A percentile compares a stretch with the other conserved stretches of the same genome.
These are phyloP conservation scores for Scolopax mira DNA, from an alignment of 2,113 vertebrate species.

Conservation along the genomic window DNA sequence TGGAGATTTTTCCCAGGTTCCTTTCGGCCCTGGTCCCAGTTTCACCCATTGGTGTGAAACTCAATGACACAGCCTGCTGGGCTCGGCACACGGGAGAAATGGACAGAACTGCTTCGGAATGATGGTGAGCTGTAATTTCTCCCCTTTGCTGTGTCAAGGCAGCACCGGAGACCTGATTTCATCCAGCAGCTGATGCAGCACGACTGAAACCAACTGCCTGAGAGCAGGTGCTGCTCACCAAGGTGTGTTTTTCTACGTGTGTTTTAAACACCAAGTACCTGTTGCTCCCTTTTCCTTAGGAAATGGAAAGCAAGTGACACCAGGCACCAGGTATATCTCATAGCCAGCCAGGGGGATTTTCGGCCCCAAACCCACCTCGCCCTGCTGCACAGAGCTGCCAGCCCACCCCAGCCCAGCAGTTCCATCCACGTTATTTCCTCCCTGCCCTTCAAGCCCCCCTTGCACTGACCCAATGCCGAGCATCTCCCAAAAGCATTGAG, in stretches of 20 bases:
- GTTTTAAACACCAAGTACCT: not conserved
- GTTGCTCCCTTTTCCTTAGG: accelerated
- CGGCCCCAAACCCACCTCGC: not conserved
- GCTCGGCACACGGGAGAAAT: accelerated
- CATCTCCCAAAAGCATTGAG: not conserved
- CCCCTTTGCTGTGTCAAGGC: not conserved
- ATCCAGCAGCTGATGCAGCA: not conserved
- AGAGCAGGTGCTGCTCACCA: not conserved
- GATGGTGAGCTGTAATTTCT: accelerated
- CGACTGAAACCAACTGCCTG: not conserved
- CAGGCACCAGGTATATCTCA: not conserved
- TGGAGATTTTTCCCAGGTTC: not conserved
- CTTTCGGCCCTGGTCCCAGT: not conserved
- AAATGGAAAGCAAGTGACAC: not conserved
- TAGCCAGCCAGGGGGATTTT: not conserved
- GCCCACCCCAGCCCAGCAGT: not conserved
- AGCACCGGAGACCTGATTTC: accelerated
- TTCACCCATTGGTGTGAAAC: not conserved
- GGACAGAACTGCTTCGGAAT: not conserved
- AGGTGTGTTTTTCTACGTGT: not conserved
- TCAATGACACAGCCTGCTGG: not conserved
- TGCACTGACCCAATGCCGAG: accelerated
- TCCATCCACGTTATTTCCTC: not conserved
- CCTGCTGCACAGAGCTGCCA: not conserved
- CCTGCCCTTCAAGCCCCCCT: accelerated